phyloP scores from a whole-genome alignment of 1,140 invertebrate genomes.

The Harlomillsia oculata region DNA sequence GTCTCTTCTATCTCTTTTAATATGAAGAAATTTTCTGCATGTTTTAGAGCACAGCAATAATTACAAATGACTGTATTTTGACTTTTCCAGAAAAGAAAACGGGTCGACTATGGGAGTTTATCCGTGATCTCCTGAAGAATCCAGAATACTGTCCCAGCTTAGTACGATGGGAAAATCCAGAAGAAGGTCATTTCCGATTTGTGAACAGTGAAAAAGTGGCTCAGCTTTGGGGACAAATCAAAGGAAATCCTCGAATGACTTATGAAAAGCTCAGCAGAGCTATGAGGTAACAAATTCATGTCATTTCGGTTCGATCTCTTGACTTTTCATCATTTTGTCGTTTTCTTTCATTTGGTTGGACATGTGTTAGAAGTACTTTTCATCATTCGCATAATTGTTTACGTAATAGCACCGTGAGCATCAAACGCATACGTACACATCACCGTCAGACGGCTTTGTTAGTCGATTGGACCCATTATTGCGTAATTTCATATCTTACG shows the following conservation, averaged over 20 bases:
- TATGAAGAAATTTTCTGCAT: background rate
- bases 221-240: conserved; percentile 73
- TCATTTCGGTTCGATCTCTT: background rate
- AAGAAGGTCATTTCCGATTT: conserved; percentile 76
- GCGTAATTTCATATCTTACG: no score
- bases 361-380: no score
- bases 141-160: conserved; percentile 64
- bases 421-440: no score
- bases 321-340: no score
- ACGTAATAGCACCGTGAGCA: no score
- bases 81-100: conserved; percentile 48
- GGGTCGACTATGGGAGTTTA: conserved; percentile 67
- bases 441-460: no score
- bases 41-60: background rate
- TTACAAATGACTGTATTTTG: conserved; percentile 3
- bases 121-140: conserved; percentile 65
- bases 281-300: conserved; percentile 75
- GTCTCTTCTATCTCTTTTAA: background rate
- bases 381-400: no score
- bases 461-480: no score
- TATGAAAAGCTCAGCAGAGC: conserved; percentile 88
- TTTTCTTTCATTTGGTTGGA: no score
- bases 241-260: conserved; percentile 82
- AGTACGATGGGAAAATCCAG: conserved; percentile 79
- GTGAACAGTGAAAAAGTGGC: conserved; percentile 82